Evolutionary conservation across 2,888 invertebrate species (phyloP), one percentile per base, ranked within the genome.

Genomic region (Nemotelus pantherinus): DNA sequence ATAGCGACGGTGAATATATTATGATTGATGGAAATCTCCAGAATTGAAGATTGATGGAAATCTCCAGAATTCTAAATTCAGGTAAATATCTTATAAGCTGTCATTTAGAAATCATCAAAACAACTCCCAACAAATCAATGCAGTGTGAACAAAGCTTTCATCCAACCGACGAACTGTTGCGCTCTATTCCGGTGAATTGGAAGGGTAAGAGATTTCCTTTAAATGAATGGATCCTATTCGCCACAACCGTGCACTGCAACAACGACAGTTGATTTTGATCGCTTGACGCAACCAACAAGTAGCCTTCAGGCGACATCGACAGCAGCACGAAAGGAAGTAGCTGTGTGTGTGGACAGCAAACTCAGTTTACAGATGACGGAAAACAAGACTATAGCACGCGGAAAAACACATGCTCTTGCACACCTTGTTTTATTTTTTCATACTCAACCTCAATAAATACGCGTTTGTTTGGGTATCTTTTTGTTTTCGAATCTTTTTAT

Each of bases 141-240:
- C 6, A 41, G 63, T 53, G 5, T 70, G 55, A 25, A 53, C 43
- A n/a, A 6, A 5, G 55, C 70, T 25, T 70, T 25, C 41, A 41
- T 10, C 5, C 7, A 53, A 55, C 3, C 55, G 41, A 4, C 2
- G 70, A 10, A 70, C 70, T 70, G 55, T 70, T 70, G 70, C 70
- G 72, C 72, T 6, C 9, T 57, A 25, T 47, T 45, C 58, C 58
- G 72, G 10, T 2, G 58, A 57, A 41, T 25, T 72, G 63, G 63
- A 74, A 74, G 74, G 74, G 74, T 74, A 74, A 60, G 48, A 72
- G 72, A 39, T 47, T 70, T 43, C 50, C 1, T 47, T 65, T 6
- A 53, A 53, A n/a, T 65, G 45, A 70, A 43, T 70, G 25, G 25
- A 70, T 70, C 70, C 70, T 70, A 43, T 43, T 53, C 25, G 65